phyloP scores from a whole-genome alignment of 1,140 invertebrate species.

The Cecropterus lyciades region DNA sequence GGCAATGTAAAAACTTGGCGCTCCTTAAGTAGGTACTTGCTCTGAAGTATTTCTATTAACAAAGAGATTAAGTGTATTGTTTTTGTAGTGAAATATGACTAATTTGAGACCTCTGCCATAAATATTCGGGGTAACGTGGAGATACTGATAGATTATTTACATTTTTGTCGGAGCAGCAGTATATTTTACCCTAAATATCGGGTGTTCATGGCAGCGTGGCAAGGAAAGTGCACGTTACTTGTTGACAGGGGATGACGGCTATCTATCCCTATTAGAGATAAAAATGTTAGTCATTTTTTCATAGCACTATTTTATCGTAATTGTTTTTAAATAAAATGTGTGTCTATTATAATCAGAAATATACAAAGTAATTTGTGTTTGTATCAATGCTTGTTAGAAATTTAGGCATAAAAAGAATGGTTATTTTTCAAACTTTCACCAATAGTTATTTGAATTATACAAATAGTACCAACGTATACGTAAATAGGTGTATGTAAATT shows the following conservation, averaged over 20 bases:
- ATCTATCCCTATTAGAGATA: slow-evolving; percentile 31
- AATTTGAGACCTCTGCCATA: neutral
- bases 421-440: too few species aligned
- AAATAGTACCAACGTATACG: too few species aligned
- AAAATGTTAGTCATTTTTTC: neutral
- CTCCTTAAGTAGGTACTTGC: neutral
- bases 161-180: too few species aligned
- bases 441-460: too few species aligned
- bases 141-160: too few species aligned
- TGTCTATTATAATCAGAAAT: too few species aligned
- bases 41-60: slow-evolving; percentile 14
- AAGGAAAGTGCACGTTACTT: slow-evolving; percentile 49
- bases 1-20: slow-evolving; percentile 16
- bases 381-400: too few species aligned
- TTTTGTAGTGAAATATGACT: slow-evolving; percentile 9
- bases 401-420: too few species aligned
- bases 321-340: neutral
- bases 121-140: neutral
- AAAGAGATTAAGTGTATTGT: slow-evolving; percentile 16
- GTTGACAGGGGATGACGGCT: slow-evolving; percentile 46
- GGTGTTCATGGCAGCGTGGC: slow-evolving; percentile 35
- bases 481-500: too few species aligned
- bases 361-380: too few species aligned
- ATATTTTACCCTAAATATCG: slow-evolving; percentile 24
- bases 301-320: neutral